Base-by-base conservation (phyloP, 2,113 vertebrate genomes). In the Leucosticte australis region DNA sequence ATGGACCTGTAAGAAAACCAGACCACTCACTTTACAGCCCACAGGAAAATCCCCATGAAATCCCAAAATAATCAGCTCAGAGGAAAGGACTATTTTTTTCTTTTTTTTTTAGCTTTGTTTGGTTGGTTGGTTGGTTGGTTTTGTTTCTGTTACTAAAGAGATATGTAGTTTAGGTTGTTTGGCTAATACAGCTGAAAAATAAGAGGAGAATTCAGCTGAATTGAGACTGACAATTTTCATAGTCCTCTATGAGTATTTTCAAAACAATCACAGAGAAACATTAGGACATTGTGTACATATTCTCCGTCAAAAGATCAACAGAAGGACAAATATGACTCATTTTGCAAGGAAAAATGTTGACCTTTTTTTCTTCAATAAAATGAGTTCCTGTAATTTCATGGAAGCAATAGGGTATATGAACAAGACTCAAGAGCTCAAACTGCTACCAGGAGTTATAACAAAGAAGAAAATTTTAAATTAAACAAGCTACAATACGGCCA, bases 151-250 rank as follows among this genome's bases (percentile, higher is more conserved):
- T 56, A 30, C 23, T 59, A 44, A 9, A 83, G 68, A 91, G 46
- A 35, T 21, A 70, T 0, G 20, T 15, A 76, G 69, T 92, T 95
- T 80, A 77, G 30, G 26, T 79, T 95, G 15, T 96, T 95, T 95
- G 71, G 53, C 77, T 71, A 85, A 96, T 59, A 73, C 26, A 93
- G 67, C 46, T 84, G 60, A 91, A 92, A 94, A 93, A 47, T 79
- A 62, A 96, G 49, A 63, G 64, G 41, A 95, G 53, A 90, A 97
- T 83, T 96, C 87, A 83, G 75, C 46, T 70, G 33, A 96, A 50
- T 82, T 94, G 83, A 96, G 95, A 94, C 69, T 89, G 94, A 84
- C 65, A 80, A 77, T 80, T 90, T 97, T 93, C 91, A 63, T 78
- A 78, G 83, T 76, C 50, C 35, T 95, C 79, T 76, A 15, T 20